Conservation (phyloP, 2,888 invertebrate species). For the Darwinula stevensoni region DNA sequence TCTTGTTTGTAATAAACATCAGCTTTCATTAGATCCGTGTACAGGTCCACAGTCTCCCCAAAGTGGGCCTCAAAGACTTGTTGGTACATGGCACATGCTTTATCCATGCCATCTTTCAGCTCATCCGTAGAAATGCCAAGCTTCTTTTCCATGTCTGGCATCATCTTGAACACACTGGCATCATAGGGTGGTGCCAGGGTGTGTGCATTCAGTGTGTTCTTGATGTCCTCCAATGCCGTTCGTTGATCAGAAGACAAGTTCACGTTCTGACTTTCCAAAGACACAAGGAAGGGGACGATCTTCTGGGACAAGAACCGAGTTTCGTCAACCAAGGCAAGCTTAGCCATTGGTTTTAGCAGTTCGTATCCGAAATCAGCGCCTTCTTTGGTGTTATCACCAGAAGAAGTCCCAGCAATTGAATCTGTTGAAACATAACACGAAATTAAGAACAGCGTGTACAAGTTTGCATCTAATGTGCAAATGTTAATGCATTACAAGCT, state of each 20-base stretch:
- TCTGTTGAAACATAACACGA: conserved; percentile 2
- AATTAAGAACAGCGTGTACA: conserved; percentile 2
- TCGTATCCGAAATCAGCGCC: conserved; percentile 2
- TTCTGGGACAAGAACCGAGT: conserved; percentile 2
- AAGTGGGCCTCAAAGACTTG: conserved; percentile 2
- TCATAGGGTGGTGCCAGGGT: conserved; percentile 2
- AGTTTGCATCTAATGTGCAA: conserved; percentile 2
- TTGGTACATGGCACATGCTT: conserved; percentile 2
- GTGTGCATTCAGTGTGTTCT: conserved; percentile 2
- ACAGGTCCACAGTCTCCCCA: conserved; percentile 2
- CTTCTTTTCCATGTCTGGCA: conserved; percentile 2
- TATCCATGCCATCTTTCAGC: conserved; percentile 2
- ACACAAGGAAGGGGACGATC: conserved; percentile 2
- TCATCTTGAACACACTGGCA: conserved; percentile 2
- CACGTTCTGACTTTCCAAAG: conserved; percentile 2
- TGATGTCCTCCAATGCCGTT: conserved; percentile 2
- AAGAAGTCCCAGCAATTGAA: conserved; percentile 2
- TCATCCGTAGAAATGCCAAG: conserved; percentile 2
- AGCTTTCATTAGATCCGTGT: conserved; percentile 2
- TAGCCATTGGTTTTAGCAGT: conserved; percentile 2
- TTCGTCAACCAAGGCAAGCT: conserved; percentile 2
- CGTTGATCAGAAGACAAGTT: conserved; percentile 2
- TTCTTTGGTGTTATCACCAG: conserved; percentile 2
- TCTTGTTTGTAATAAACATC: conserved; percentile 2
- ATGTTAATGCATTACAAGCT: conserved; percentile 2